phyloP scores from a whole-genome alignment of 2,888 invertebrate species.

The Alloplasta piceator region DNA sequence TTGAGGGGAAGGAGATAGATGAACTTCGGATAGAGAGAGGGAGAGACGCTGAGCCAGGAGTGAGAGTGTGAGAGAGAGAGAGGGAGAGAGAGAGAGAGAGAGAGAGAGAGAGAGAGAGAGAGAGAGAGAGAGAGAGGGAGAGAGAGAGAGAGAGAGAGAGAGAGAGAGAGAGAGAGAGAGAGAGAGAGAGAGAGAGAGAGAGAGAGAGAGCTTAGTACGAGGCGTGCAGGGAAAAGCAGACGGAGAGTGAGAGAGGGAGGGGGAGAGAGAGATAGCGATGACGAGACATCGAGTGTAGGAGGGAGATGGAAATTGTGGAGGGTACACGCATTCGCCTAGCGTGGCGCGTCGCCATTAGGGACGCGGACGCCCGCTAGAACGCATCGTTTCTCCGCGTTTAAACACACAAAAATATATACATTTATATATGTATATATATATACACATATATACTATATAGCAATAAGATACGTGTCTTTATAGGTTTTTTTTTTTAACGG shows the following conservation, averaged over 20 bases:
- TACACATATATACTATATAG: constrained; percentile 15
- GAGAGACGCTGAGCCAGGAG: constrained; percentile 39
- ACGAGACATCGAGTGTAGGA: constrained; percentile 51
- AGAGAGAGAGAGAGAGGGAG: constrained; percentile 33
- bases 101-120: too few relatives aligned
- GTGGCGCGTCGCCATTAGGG: constrained; percentile 78
- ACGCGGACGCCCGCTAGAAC: constrained; percentile 77
- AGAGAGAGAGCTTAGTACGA: constrained; percentile 45
- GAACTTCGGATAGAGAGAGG: constrained; percentile 49
- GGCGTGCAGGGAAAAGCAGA: constrained; percentile 53
- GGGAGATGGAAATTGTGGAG: constrained; percentile 64
- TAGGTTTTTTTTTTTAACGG: constrained; percentile 28
- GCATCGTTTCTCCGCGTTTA: constrained; percentile 73
- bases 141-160: constrained; percentile 31
- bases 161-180: constrained; percentile 47
- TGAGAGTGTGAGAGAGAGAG: constrained; percentile 58
- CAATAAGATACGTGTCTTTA: constrained; percentile 52
- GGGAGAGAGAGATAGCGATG: constrained; percentile 52
- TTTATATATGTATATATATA: constrained; percentile 1
- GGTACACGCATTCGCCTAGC: constrained; percentile 70
- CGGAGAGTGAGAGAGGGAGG: constrained; percentile 42
- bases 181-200: constrained; percentile 37
- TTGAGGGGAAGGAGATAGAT: constrained; percentile 55
- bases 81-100: constrained; percentile 42
- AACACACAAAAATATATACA: constrained; percentile 9